A percentile compares a stretch with the other conserved stretches of the same genome.
Evolutionary conservation across 2,797 vertebrate genomes (phyloP).

Genomic region (Phoxinus dragarum): DNA sequence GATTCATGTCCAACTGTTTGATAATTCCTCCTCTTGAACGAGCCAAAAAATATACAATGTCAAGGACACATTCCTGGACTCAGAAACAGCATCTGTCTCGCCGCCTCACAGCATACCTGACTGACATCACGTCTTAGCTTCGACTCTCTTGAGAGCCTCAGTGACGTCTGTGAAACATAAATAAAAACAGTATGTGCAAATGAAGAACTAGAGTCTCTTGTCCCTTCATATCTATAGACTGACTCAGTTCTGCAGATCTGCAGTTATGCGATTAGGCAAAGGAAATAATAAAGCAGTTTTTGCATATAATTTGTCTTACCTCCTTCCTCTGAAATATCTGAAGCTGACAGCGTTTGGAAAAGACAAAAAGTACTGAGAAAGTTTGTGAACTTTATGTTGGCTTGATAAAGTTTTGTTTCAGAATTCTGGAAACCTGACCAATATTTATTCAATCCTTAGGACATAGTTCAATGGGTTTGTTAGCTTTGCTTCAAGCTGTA

Average conservation of each 20-base stretch:
- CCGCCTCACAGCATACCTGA: neutral
- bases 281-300: conserved; percentile 38
- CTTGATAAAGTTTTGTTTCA: conserved; percentile 41
- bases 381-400: conserved; percentile 33
- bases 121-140: conserved; percentile 4
- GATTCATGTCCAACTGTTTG: conserved; percentile 22
- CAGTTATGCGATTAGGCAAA: conserved; percentile 24
- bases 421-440: conserved; percentile 36
- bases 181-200: neutral
- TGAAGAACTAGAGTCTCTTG: neutral
- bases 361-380: conserved; percentile 10
- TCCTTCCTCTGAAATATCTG: conserved; percentile 8
- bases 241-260: neutral
- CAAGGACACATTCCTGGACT: conserved; percentile 39
- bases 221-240: neutral
- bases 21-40: neutral
- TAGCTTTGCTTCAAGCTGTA: conserved; percentile 15
- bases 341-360: conserved; percentile 28
- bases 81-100: neutral
- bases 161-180: neutral
- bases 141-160: neutral
- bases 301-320: conserved; percentile 23
- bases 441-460: conserved; percentile 34
- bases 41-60: conserved; percentile 22
- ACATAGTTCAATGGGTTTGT: conserved; percentile 34